These are phyloP conservation scores for Allobates femoralis DNA, from an alignment of 2,797 vertebrate species.

Conservation along the genomic window DNA sequence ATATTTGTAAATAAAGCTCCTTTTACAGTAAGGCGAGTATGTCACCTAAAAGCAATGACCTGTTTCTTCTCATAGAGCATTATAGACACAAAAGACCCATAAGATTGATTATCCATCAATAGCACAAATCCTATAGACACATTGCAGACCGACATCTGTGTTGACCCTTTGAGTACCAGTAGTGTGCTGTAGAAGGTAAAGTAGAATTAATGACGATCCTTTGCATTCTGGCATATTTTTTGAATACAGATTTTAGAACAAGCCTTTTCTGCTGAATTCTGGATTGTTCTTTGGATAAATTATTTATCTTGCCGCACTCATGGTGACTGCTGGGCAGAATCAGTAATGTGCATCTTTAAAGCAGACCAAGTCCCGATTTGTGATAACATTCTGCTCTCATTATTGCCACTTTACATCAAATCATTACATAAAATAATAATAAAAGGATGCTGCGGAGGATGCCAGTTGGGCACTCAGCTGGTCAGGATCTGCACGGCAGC, in stretches of 20 bases:
- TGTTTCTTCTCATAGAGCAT: not conserved
- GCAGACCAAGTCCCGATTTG: not conserved
- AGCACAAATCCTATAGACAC: constrained; percentile 24
- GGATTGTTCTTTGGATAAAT: constrained; percentile 30
- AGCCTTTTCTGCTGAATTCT: constrained; percentile 23
- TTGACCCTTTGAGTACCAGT: constrained; percentile 5
- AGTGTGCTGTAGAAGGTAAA: not conserved
- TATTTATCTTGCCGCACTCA: constrained; percentile 19
- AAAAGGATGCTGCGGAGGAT: not conserved
- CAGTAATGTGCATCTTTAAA: constrained; percentile 19
- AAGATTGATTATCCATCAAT: not conserved
- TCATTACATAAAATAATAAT: not conserved
- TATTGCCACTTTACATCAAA: not conserved
- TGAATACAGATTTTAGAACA: not conserved
- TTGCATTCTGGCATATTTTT: not conserved
- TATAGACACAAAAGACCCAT: not conserved
- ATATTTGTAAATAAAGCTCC: not conserved
- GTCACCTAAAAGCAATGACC: not conserved
- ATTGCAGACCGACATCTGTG: constrained; percentile 21
- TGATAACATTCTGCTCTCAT: not conserved
- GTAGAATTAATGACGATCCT: constrained; percentile 10
- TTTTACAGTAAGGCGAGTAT: constrained; percentile 5
- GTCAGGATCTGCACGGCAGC: not conserved
- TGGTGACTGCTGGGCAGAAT: constrained; percentile 34
- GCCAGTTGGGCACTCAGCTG: not conserved